These are phyloP conservation scores for Callinectes sapidus DNA, from an alignment of 2,888 invertebrate species.

Conservation along the genomic window DNA sequence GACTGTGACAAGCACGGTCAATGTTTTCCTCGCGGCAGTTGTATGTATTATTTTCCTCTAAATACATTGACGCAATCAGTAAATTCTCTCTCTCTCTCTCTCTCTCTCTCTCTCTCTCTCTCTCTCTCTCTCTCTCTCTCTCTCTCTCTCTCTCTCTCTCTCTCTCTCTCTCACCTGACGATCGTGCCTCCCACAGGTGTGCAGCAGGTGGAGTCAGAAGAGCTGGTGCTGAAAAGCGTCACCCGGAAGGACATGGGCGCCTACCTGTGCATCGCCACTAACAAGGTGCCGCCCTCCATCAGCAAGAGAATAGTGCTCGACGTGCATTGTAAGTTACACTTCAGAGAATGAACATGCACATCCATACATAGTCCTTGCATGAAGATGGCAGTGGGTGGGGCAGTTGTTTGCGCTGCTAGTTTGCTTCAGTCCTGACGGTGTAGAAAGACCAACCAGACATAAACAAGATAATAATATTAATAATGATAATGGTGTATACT, in stretches of 20 bases:
- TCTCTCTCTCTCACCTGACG: not conserved
- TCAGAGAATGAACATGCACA: not conserved
- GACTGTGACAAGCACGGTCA: too few species aligned
- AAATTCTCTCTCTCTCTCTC: constrained; percentile 22
- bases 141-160: not conserved
- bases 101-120: constrained; percentile 31
- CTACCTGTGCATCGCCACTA: constrained; percentile 88
- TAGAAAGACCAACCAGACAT: too few species aligned
- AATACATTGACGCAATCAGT: too few species aligned
- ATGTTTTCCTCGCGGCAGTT: too few species aligned
- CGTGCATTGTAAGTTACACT: constrained; percentile 73
- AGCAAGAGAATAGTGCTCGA: constrained; percentile 80
- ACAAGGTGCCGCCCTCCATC: constrained; percentile 92
- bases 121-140: too few species aligned
- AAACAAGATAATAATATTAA: too few species aligned
- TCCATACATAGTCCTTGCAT: too few species aligned
- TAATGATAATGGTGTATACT: too few species aligned
- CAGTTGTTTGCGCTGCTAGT: too few species aligned
- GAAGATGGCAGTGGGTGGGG: too few species aligned
- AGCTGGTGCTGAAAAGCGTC: constrained; percentile 55
- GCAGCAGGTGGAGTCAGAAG: constrained; percentile 49
- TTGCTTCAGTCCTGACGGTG: too few species aligned
- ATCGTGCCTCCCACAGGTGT: not conserved
- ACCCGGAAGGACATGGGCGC: constrained; percentile 89
- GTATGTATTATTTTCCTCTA: too few species aligned